Conservation (phyloP, 2,113 vertebrate species). For the Callionymus lyra region DNA sequence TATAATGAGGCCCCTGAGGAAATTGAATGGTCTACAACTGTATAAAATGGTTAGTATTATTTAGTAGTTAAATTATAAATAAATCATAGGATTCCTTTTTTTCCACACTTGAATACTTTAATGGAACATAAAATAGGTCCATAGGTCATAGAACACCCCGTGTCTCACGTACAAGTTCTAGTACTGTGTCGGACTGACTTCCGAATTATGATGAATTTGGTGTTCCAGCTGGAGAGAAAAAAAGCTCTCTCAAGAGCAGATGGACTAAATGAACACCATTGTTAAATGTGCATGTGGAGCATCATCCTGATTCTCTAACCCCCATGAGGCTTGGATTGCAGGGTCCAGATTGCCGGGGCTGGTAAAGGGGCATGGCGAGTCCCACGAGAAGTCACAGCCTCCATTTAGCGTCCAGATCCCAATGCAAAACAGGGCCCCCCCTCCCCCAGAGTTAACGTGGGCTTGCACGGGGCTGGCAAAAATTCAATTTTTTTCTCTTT, state of each 20-base stretch:
- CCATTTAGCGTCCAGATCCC: constrained; percentile 79
- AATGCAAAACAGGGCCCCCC: constrained; percentile 75
- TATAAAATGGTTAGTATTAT: too few relatives aligned
- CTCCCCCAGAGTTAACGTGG: constrained; percentile 73
- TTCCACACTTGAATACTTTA: too few relatives aligned
- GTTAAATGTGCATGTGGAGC: constrained; percentile 23
- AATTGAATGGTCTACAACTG: too few relatives aligned
- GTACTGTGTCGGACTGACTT: not conserved
- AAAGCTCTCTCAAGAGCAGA: constrained; percentile 2
- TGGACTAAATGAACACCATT: not conserved
- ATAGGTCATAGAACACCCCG: too few relatives aligned
- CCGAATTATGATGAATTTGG: constrained; percentile 2
- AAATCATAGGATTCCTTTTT: too few relatives aligned
- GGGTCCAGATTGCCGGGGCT: constrained; percentile 59
- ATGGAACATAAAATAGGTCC: too few relatives aligned
- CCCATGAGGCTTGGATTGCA: constrained; percentile 63
- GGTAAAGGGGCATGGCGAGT: constrained; percentile 52
- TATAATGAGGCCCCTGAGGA: too few relatives aligned
- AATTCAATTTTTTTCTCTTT: constrained; percentile 94
- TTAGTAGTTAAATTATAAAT: too few relatives aligned
- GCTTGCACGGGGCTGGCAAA: constrained; percentile 86
- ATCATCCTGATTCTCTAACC: constrained; percentile 41
- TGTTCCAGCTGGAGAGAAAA: constrained; percentile 2
- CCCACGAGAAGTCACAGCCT: constrained; percentile 72
- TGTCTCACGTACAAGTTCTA: not conserved